Base-by-base conservation (phyloP, 2,888 invertebrate species). In the Hartigia nigra region DNA sequence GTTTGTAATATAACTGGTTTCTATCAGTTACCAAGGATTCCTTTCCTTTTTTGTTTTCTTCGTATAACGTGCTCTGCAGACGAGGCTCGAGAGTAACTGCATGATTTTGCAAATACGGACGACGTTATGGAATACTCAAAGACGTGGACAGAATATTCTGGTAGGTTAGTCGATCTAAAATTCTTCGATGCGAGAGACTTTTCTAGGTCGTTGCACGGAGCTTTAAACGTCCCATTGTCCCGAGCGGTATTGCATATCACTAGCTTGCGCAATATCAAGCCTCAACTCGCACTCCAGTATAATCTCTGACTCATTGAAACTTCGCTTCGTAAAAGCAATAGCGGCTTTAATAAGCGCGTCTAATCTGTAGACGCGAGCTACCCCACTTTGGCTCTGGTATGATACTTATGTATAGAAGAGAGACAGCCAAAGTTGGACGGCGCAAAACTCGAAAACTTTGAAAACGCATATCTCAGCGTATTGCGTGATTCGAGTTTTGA, bases 261-360 rank as follows among this genome's bases (percentile, higher is more conserved):
- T 81, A 82, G 82, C 81, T 78, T 83, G 84, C 84, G 85, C 87
- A 88, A 86, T 87, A 89, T 86, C 85, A 83, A 82, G 85, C 84
- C 80, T 83, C 82, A 31, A 75, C 82, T 79, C 79, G 85, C 86
- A 86, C 87, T 86, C 83, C 85, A 84, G 83, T 83, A 85, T 88
- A 89, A 89, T 89, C 88, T 88, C 88, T 78, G 88, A 88, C 88
- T 89, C 89, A 86, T 88, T 89, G 88, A 89, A 89, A 89, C 86
- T 89, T 88, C 80, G 84, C 86, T 84, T 83, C 81, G 85, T 82
- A 86, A 88, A 87, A 86, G 86, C 87, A 84, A 84, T 86, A 85
- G 84, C 85, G 82, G 82, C 84, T 84, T 86, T 85, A 86, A 86
- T 88, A 88, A 88, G 87, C 84, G 81, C 82, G 84, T 78, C 85